Base-by-base conservation (phyloP, 2,888 invertebrate genomes). In the Unio delphinus region DNA sequence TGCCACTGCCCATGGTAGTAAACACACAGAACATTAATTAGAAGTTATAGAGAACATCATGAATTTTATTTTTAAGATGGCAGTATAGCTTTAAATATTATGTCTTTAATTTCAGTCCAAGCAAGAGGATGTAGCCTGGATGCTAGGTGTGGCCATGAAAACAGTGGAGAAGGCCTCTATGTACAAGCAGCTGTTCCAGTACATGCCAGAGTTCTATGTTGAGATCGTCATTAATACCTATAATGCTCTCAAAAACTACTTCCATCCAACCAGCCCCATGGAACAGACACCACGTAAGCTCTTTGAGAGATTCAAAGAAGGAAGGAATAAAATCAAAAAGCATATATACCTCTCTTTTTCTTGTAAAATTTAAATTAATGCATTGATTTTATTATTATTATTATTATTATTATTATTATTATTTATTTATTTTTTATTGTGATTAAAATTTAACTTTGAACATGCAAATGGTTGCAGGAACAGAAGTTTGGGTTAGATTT, bases 131-230 rank as follows among this genome's bases (percentile, higher is more conserved):
- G 88, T 94, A 0, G 92, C 92, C 0, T 93, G 92, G 90, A 90
- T 94, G 59, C 91, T 94, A 61, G 89, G 92, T 15, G 92, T 93
- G 0, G 91, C 93, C 0, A 87, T 93, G 7, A 91, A 92, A 70
- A 93, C 94, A 0, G 83, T 94, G 63, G 90, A 93, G 34, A 89
- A 92, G 18, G 92, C 93, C 0, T 93, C 94, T 0, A 91, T 91
- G 56, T 91, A 92, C 59, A 93, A 93, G 5, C 92, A 92, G 61
- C 91, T 94, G 71, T 94, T 94, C 84, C 92, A 93, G 28, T 94
- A 94, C 86, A 92, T 94, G 20, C 94, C 94, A 0, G 94, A 94
- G 82, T 94, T 94, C 89, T 94, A 94, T 87, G 91, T 94, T 65
- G 93, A 94, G 74, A 92, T 93, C 1, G 91, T 93, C 87, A 89